Evolutionary conservation across 2,888 invertebrate species (phyloP), one percentile per base, ranked within the genome.

Genomic region (Epicampocera succincta): DNA sequence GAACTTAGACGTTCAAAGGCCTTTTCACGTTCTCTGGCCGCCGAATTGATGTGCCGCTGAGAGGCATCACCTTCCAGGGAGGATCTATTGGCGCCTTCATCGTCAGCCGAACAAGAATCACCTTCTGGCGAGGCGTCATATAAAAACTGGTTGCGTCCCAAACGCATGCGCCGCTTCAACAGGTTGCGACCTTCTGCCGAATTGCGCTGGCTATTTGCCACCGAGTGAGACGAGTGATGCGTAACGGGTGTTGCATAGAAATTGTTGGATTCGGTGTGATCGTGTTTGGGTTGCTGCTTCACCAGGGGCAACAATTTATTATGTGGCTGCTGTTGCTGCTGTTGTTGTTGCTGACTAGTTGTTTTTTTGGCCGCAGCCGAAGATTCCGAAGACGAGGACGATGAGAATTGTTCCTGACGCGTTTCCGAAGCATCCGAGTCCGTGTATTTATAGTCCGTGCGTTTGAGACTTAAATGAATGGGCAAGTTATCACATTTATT

Each of bases 401-500:
- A 83, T n/a, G 85, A 85, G 6, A 84, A 85, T 15, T 78, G 25
- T 12, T 74, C 69, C 33, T 66, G 25, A 48, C 68, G 75, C 68
- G 71, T 38, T 82, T 84, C 80, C 0, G 66, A 77, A 19, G 72
- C 58, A 56, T 69, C 83, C 25, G 77, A 69, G 50, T 84, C 84
- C 29, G 83, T 72, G 9, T 79, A 61, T 54, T 85, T 82, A 40
- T 78, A 75, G 15, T 74, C 82, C 33, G 44, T 60, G 33, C 46
- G 74, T 29, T 76, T 77, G 3, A 82, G 29, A 66, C 72, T 83
- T 6, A 86, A 54, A 73, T 85, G 85, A 38, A 94, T 93, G 17
- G 94, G 93, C 63, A 95, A 91, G 91, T 94, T 94, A 89, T 95
- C 94, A 88, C 93, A 94, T 90, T 94, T 93, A 89, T 95, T 95